Evolutionary conservation across 2,888 invertebrate genomes (phyloP), one percentile per base, ranked within the genome.

Genomic region (Darwinula stevensoni): DNA sequence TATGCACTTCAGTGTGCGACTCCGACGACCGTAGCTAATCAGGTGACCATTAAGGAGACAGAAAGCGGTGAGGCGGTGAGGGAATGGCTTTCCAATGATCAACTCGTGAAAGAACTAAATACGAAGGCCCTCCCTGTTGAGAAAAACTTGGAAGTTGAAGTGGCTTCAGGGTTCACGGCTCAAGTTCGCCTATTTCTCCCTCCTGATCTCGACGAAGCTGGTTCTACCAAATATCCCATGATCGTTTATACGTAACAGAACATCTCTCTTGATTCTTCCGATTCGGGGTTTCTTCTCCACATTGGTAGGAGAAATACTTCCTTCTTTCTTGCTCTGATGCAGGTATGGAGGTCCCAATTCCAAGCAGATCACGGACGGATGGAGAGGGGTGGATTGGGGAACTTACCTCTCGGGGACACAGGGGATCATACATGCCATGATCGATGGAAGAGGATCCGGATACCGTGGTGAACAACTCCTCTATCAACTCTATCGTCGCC

Each of bases 281-380:
- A n/a, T n/a, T n/a, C n/a, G n/a, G n/a, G n/a, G n/a, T n/a, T n/a
- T n/a, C n/a, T n/a, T n/a, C n/a, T n/a, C n/a, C n/a, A n/a, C n/a
- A n/a, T 32, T 34, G 31, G 26, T 16, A 16, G 14, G 14, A 29
- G 15, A n/a, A 29, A 13, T 12, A 6, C 13, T n/a, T 29, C 13
- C 13, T 9, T 6, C 17, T 6, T 27, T 4, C 29, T 2, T 13
- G 9, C 14, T n/a, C 32, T 35, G 37, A 42, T 53, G 29, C 50
- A 78, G 76, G 4, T 82, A 91, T 48, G 88, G 71, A 4, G 91
- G 88, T 4, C 91, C 91, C 1, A 78, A 78, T 44, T 70, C 78
- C 1, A 72, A 70, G 43, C 62, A 70, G 44, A 84, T 86, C 4
- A 65, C 67, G 1, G 69, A 78, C 42, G 65, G 65, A 45, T 88